phyloP scores from a whole-genome alignment of 2,113 vertebrate genomes.

The Petromus typicus region DNA sequence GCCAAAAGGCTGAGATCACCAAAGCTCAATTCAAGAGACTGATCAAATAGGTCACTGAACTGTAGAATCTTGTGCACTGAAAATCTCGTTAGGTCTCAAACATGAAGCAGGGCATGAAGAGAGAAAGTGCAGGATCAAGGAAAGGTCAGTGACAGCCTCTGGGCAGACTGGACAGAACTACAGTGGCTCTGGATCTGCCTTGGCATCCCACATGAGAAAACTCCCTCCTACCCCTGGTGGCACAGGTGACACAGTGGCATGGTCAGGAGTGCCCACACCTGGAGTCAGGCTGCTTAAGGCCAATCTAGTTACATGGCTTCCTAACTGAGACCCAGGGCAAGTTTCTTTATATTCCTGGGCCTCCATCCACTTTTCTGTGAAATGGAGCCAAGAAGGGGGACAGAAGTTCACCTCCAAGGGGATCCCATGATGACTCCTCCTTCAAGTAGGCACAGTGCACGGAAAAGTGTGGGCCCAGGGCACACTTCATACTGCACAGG shows the following conservation, averaged over 20 bases:
- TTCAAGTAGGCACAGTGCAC: background rate
- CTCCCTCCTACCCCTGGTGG: background rate
- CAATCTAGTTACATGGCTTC: background rate
- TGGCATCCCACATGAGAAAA: background rate
- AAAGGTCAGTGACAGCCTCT: background rate
- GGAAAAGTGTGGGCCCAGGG: background rate
- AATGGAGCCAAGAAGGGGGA: background rate
- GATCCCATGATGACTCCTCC: background rate
- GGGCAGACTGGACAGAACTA: background rate
- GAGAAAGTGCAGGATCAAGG: background rate
- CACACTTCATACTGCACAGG: background rate
- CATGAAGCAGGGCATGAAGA: background rate
- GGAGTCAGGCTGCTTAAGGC: background rate
- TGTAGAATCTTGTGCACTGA: background rate
- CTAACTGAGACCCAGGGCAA: background rate
- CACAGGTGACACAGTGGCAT: accelerated
- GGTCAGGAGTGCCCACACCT: background rate
- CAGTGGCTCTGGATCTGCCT: background rate
- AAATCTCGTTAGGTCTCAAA: background rate
- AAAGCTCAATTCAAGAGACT: background rate
- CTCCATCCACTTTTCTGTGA: background rate
- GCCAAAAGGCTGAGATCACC: background rate
- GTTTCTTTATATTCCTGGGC: background rate
- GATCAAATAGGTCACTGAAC: background rate
- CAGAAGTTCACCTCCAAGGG: background rate